Evolutionary conservation across 1,140 invertebrate species (phyloP).

Genomic region (Bombyx mandarina): DNA sequence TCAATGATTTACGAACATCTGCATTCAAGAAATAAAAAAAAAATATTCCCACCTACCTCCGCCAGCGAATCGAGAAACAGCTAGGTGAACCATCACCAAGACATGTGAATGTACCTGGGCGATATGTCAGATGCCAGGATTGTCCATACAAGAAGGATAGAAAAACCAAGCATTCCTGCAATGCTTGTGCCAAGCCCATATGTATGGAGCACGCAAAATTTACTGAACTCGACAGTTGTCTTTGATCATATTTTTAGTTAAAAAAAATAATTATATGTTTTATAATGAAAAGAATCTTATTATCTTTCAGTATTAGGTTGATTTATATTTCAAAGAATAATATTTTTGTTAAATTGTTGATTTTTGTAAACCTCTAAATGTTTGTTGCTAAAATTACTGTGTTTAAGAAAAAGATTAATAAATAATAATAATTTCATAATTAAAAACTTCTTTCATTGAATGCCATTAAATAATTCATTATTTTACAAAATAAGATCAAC

Average conservation of each 20-base stretch:
- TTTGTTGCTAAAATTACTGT: not conserved
- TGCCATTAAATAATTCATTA: slow-evolving; percentile 1
- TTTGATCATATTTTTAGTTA: slow-evolving; percentile 3
- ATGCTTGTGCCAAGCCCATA: slow-evolving; percentile 12
- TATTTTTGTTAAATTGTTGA: slow-evolving; percentile 1
- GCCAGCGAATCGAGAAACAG: no score
- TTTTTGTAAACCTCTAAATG: not conserved
- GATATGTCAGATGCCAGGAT: no score
- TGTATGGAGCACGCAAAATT: slow-evolving; percentile 17
- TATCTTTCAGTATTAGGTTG: slow-evolving; percentile 4
- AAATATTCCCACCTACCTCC: no score
- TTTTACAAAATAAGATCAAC: slow-evolving; percentile 3
- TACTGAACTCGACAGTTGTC: slow-evolving; percentile 9
- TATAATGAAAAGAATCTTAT: not conserved
- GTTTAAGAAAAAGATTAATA: not conserved
- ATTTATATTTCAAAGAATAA: slow-evolving; percentile 5
- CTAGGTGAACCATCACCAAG: no score
- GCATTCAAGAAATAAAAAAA: no score
- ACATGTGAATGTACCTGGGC: no score
- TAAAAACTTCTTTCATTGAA: slow-evolving; percentile 3
- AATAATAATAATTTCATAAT: slow-evolving; percentile 2
- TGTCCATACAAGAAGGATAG: no score
- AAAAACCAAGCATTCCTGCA: slow-evolving; percentile 16
- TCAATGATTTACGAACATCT: no score
- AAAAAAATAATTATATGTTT: not conserved